Base-by-base conservation (phyloP, 2,797 vertebrate genomes). In the Centropyge bicolor region DNA sequence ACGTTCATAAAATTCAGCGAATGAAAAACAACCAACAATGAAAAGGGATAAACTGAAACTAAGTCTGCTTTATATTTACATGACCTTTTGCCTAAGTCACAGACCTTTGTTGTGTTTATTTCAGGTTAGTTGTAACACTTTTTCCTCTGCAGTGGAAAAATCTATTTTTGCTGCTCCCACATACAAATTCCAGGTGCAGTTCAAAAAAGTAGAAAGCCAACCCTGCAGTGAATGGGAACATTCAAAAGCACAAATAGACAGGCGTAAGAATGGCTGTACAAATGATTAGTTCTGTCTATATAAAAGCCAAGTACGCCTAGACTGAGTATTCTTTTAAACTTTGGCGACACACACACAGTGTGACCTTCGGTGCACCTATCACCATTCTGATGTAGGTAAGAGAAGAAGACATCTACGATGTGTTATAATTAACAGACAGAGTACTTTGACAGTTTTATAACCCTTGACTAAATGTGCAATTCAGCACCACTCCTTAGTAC, bases 71-170 rank as follows among this genome's bases (percentile, higher is more conserved):
- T 61, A 17, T 35, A 27, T 67, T 56, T 38, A 36, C 19, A 4
- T 87, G 84, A 90, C 84, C 82, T 91, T 91, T 90, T 67, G 40
- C 22, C 52, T 43, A n/a, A 19, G 9, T 68, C 45, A 63, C 40
- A 84, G 38, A 70, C 54, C 13, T 78, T 70, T 83, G 69, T 46
- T 75, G 46, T 73, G 8, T 35, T n/a, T 78, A 67, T 70, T 67
- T 84, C 31, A 64, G 61, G 56, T 82, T 77, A 14, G 55, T 35
- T 63, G 68, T 84, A 66, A 85, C 64, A 73, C 86, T 81, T 83
- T 74, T 27, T 43, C 11, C 12, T 63, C 64, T 73, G 55, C 63
- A 56, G 76, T 36, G 85, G 74, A 86, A 88, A n/a, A 79, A 48
- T 67, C 31, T 67, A 1, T 74, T 75, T 64, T 54, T 9, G 46